phyloP scores from a whole-genome alignment of 2,797 vertebrate species.

The Eidolon dupreanum region DNA sequence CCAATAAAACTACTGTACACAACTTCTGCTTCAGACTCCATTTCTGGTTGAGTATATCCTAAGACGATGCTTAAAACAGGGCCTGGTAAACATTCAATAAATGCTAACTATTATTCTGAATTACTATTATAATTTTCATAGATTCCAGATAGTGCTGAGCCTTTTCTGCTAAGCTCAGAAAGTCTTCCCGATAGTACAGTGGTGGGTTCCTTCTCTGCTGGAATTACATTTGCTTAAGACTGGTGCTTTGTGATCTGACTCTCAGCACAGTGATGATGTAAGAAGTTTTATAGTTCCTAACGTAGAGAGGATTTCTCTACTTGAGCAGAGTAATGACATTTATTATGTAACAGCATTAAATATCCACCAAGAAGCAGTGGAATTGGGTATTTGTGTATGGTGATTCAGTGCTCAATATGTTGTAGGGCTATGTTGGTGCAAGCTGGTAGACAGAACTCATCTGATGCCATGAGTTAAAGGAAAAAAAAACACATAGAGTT shows the following conservation, averaged over 20 bases:
- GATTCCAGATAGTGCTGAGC: neutral
- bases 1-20: neutral
- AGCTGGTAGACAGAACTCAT: neutral
- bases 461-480: conserved; percentile 29
- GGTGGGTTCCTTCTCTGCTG: neutral
- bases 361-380: neutral
- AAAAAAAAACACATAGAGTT: neutral
- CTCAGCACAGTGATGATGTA: neutral
- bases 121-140: neutral
- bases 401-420: neutral
- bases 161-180: conserved; percentile 2
- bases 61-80: neutral
- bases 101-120: neutral
- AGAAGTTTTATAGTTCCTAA: neutral
- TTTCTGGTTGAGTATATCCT: neutral
- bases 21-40: neutral
- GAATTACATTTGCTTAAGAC: neutral
- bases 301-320: neutral
- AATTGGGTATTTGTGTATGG: conserved; percentile 20
- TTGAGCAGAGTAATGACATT: neutral
- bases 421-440: neutral
- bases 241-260: neutral
- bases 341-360: neutral
- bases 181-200: neutral
- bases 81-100: conserved; percentile 17